Conservation (phyloP, 2,888 invertebrate species). For the Platycnemis pennipes region DNA sequence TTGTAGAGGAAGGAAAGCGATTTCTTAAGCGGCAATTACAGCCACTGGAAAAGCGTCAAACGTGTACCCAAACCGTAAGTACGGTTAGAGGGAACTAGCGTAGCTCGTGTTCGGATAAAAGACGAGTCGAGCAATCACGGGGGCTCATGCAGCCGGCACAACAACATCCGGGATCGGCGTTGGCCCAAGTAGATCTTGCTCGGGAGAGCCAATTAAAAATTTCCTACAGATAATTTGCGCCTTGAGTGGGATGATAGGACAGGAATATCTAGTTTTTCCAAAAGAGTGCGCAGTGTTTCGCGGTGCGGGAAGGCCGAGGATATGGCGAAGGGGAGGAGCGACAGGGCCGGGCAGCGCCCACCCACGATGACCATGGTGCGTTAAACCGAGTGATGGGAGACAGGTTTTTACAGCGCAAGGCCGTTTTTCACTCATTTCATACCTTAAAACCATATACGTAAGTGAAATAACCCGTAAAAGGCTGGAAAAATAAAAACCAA, state of each 20-base stretch:
- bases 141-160: neutral
- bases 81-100: too few relatives aligned
- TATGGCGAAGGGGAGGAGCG: too few relatives aligned
- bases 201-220: neutral
- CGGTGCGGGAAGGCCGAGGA: neutral
- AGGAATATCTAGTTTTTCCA: neutral
- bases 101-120: too few relatives aligned
- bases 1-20: neutral
- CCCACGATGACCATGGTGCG: neutral
- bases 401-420: neutral
- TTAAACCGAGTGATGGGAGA: neutral
- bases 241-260: neutral
- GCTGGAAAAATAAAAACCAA: too few relatives aligned
- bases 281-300: neutral
- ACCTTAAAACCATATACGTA: neutral
- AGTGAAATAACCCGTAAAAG: neutral
- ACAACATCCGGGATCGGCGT: neutral
- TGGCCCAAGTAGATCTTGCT: neutral
- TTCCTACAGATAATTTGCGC: conserved; percentile 12
- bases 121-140: neutral
- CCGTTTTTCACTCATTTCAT: neutral
- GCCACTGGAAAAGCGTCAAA: neutral
- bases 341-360: neutral
- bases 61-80: too few relatives aligned
- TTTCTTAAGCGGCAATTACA: neutral